phyloP scores from a whole-genome alignment of 2,797 vertebrate genomes.

The Choloepus didactylus region DNA sequence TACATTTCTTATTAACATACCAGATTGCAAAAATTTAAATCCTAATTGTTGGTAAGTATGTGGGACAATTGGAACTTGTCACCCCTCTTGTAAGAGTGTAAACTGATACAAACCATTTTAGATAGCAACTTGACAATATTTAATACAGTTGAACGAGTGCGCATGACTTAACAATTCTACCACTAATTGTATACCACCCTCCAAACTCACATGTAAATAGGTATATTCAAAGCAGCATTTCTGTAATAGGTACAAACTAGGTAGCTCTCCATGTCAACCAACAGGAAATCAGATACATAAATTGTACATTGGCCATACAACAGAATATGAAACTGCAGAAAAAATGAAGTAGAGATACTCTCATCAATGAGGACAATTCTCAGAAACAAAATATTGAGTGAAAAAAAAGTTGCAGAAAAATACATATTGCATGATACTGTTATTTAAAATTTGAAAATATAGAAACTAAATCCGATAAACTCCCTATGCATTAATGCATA shows the following conservation, averaged over 20 bases:
- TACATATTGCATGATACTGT: neutral
- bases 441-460: conserved; percentile 55
- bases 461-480: conserved; percentile 47
- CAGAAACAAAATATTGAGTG: neutral
- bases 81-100: neutral
- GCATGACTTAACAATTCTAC: neutral
- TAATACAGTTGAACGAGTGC: neutral
- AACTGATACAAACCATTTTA: neutral
- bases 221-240: neutral
- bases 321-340: neutral
- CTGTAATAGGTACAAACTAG: neutral
- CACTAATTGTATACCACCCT: neutral
- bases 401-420: conserved; percentile 20
- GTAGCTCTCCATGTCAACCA: neutral
- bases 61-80: neutral
- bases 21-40: neutral
- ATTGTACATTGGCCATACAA: neutral
- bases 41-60: neutral
- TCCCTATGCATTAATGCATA: conserved; percentile 27
- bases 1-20: neutral
- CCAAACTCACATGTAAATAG: neutral
- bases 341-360: neutral
- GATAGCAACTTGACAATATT: neutral
- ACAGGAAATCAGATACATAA: neutral
- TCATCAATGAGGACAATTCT: neutral